Evolutionary conservation across 2,797 vertebrate species (phyloP), one percentile per base, ranked within the genome.

Genomic region (Labroides dimidiatus): DNA sequence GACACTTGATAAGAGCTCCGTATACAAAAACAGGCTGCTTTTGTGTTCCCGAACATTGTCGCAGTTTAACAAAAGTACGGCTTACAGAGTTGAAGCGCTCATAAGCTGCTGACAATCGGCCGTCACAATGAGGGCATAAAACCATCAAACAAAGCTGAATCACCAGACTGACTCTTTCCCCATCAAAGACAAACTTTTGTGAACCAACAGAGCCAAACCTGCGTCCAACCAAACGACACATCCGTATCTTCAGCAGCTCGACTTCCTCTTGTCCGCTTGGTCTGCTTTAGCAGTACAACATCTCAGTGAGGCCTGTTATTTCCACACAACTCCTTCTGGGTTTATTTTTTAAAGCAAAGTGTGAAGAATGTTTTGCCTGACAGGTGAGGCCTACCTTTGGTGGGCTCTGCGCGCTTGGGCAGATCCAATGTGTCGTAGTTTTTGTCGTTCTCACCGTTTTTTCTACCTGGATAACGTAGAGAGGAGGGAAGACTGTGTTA

Each of bases 401-500:
- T 94, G 15, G 96, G 93, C 86, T 97, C 96, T 0, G 94, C 93
- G 27, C 95, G 91, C 87, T 97, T 96, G 48, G 96, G 96, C 77
- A 97, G 92, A 88, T 97, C 96, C 86, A 97, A 87, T 0, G 96
- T 97, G 88, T 97, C 96, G 77, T 96, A 96, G 90, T 95, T 96
- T 87, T 93, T 94, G 91, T 97, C 95, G 67, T 92, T 84, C 72
- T 96, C 96, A 43, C 93, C 93, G 36, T 95, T 96, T 89, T 96
- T 97, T 87, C 95, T 96, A 71, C 96, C 96, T 97, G 91, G 51
- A 79, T 77, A 80, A 54, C 62, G 39, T 48, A 82, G 48, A 74
- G 49, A 84, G 52, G 43, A 64, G 27, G 56, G 53, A 57, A 70
- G 14, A 66, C 4, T 1, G 72, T 19, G 57, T 89, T 21, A 90